These are phyloP conservation scores for Diplogasteroides magnus DNA, from an alignment of 1,140 invertebrate genomes.

Conservation along the genomic window DNA sequence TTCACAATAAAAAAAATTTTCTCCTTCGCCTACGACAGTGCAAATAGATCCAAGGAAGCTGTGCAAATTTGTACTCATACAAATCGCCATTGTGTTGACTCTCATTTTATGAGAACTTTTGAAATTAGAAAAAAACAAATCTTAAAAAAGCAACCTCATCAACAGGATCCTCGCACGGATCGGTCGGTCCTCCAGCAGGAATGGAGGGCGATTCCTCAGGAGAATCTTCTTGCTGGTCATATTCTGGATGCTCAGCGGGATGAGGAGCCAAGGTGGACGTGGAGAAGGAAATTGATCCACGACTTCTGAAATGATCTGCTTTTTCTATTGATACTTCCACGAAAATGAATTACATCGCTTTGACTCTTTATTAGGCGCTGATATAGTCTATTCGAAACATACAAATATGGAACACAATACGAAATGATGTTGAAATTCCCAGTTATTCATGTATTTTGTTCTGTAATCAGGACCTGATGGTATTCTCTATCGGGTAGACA, in stretches of 20 bases:
- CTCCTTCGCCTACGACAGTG: too few species aligned
- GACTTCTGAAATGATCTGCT: background rate
- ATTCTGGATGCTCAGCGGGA: background rate
- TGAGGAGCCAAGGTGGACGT: background rate
- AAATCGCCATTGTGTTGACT: too few species aligned
- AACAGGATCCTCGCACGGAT: background rate
- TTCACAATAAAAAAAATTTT: too few species aligned
- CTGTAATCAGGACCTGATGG: too few species aligned
- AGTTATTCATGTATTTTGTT: too few species aligned
- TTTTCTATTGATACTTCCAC: background rate
- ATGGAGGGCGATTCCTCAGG: background rate
- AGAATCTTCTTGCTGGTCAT: background rate
- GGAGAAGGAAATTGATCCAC: background rate
- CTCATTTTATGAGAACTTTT: too few species aligned
- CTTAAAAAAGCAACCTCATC: background rate
- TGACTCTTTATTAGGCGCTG: too few species aligned
- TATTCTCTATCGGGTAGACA: background rate
- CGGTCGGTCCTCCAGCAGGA: background rate
- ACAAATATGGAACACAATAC: too few species aligned
- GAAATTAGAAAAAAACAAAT: background rate
- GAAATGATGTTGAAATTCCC: too few species aligned
- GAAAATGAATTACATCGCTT: background rate
- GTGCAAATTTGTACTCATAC: too few species aligned
- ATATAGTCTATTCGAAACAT: too few species aligned
- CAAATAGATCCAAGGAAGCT: too few species aligned